Evolutionary conservation across 2,113 vertebrate species (phyloP).

Genomic region (Thomomys bottae): DNA sequence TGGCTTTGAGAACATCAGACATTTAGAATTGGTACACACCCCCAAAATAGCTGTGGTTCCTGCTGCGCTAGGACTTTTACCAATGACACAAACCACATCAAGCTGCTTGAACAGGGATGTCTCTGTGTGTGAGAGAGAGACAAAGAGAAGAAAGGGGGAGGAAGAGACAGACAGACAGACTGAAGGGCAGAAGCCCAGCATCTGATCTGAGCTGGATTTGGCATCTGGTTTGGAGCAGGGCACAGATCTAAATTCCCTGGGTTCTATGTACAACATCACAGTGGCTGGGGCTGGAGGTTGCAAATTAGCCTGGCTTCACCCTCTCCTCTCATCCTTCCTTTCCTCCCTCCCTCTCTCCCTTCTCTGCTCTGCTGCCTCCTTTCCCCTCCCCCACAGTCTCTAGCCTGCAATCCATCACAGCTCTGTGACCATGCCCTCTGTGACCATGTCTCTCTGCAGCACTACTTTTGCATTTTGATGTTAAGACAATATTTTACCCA

Average conservation of each 20-base stretch:
- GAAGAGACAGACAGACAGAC: not conserved
- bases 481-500: constrained; percentile 80
- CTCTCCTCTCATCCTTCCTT: not conserved
- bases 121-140: not conserved
- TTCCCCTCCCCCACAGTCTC: not conserved
- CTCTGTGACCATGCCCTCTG: constrained; percentile 71
- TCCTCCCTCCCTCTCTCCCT: not conserved
- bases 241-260: not conserved
- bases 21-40: not conserved
- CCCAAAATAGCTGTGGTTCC: not conserved
- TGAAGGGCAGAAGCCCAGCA: not conserved
- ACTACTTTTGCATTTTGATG: constrained; percentile 79
- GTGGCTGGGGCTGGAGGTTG: not conserved
- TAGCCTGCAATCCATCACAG: constrained; percentile 73
- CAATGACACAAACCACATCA: not conserved
- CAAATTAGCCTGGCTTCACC: not conserved
- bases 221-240: not conserved
- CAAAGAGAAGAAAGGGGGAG: not conserved
- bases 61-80: constrained; percentile 12
- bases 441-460: constrained; percentile 69
- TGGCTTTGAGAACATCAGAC: not conserved
- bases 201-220: not conserved
- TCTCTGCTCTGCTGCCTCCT: not conserved
- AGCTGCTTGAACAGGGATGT: constrained; percentile 16
- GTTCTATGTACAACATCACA: not conserved